Evolutionary conservation across 2,888 invertebrate species (phyloP).

Genomic region (Drymonia ruficornis): DNA sequence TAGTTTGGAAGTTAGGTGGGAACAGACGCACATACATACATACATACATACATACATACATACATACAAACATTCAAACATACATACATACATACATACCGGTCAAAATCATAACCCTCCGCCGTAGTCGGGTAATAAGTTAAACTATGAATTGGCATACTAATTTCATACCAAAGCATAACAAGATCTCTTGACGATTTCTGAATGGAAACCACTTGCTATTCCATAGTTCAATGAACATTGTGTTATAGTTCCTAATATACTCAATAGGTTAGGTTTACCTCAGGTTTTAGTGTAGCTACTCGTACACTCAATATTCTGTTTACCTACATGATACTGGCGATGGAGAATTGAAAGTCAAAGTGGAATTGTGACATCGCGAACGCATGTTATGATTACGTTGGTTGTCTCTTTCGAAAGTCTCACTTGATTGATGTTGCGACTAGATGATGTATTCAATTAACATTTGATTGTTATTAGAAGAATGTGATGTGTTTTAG

Average conservation of each 20-base stretch:
- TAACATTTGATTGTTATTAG: not conserved
- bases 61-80: too few species aligned
- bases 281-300: not conserved
- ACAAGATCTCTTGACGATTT: not conserved
- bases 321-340: constrained; percentile 1
- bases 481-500: not conserved
- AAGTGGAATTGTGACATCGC: not conserved
- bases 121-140: too few species aligned
- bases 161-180: too few species aligned
- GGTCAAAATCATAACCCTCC: too few species aligned
- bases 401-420: constrained; percentile 2
- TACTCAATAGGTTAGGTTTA: not conserved
- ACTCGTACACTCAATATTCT: not conserved
- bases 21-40: too few species aligned
- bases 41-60: too few species aligned
- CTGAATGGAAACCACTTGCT: not conserved
- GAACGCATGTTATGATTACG: not conserved
- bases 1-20: too few species aligned
- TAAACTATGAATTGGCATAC: too few species aligned
- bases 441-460: constrained; percentile 1
- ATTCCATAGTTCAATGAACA: not conserved
- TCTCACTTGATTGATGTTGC: not conserved
- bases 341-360: constrained; percentile 3
- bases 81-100: too few species aligned
- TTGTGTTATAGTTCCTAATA: not conserved